phyloP scores from a whole-genome alignment of 2,888 invertebrate genomes.

The Pantelozetes paolii region DNA sequence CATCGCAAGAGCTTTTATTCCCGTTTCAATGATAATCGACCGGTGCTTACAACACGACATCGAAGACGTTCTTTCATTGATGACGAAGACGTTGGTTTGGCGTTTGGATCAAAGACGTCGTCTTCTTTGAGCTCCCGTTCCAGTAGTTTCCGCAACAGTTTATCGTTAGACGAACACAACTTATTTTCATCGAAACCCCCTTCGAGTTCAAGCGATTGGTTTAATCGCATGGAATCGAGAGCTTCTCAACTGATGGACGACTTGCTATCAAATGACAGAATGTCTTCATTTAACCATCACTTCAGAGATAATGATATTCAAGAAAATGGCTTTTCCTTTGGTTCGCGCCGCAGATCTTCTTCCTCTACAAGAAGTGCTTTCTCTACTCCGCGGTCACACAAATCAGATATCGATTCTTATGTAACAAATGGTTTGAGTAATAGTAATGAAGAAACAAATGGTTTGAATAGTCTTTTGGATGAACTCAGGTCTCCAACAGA shows the following conservation, averaged over 20 bases:
- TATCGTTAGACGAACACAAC: not conserved
- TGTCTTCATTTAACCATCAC: not conserved
- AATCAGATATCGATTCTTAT: constrained; percentile 23
- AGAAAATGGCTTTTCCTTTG: not conserved
- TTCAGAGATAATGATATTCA: not conserved
- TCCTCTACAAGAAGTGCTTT: constrained; percentile 21
- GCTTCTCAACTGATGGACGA: constrained; percentile 35
- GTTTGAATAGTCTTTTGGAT: not conserved
- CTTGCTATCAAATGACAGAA: constrained; percentile 4
- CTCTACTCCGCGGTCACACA: constrained; percentile 1
- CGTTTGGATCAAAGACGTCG: not conserved
- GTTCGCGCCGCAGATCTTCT: not conserved
- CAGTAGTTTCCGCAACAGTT: constrained; percentile 1
- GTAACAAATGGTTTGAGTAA: not conserved
- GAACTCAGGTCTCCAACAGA: constrained; percentile 3
- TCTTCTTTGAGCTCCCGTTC: not conserved
- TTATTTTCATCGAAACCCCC: constrained; percentile 1
- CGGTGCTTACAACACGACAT: constrained; percentile 17
- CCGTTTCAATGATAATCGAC: constrained; percentile 67
- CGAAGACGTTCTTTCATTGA: constrained; percentile 40
- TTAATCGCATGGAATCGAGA: constrained; percentile 30
- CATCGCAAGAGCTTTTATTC: constrained; percentile 82
- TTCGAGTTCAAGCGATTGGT: constrained; percentile 34
- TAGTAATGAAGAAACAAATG: not conserved
- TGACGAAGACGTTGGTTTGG: not conserved